phyloP scores from a whole-genome alignment of 2,888 invertebrate genomes.

The Ectobius pallidus region DNA sequence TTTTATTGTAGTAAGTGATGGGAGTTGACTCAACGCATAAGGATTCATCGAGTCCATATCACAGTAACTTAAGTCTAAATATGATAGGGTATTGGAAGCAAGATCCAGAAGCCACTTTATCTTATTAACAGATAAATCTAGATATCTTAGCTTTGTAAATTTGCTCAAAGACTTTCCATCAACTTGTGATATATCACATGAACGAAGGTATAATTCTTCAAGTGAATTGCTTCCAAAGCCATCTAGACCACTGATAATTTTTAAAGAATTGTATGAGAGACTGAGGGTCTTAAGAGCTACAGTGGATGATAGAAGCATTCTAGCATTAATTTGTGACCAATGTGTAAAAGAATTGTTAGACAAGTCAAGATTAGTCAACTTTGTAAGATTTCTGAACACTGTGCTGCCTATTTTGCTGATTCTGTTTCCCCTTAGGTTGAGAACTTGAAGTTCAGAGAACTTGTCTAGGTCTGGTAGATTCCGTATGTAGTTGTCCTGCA shows the following conservation, averaged over 20 bases:
- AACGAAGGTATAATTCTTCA: not conserved
- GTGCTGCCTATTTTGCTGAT: not conserved
- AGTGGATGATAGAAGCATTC: not conserved
- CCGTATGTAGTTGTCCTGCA: not conserved
- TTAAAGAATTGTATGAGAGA: not conserved
- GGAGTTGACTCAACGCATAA: conserved; percentile 20
- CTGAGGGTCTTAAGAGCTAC: not conserved
- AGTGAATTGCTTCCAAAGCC: not conserved
- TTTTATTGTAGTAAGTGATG: conserved; percentile 18
- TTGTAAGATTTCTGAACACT: not conserved
- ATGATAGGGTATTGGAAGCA: not conserved
- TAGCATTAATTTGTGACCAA: not conserved
- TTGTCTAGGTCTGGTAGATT: not conserved
- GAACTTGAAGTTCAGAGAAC: not conserved
- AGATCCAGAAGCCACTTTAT: conserved; percentile 31
- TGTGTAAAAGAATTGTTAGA: conserved; percentile 28
- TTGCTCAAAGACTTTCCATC: not conserved
- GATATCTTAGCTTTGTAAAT: conserved; percentile 14
- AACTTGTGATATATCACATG: not conserved
- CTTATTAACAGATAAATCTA: conserved; percentile 32
- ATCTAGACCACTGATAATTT: not conserved
- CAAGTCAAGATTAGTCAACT: conserved; percentile 22
- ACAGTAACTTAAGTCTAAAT: conserved; percentile 30
- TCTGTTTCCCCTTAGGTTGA: not conserved
- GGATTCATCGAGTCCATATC: conserved; percentile 28